A percentile compares a stretch with the other conserved stretches of the same genome.
Conservation (phyloP, 2,113 vertebrate genomes). For the Laterallus jamaicensis region DNA sequence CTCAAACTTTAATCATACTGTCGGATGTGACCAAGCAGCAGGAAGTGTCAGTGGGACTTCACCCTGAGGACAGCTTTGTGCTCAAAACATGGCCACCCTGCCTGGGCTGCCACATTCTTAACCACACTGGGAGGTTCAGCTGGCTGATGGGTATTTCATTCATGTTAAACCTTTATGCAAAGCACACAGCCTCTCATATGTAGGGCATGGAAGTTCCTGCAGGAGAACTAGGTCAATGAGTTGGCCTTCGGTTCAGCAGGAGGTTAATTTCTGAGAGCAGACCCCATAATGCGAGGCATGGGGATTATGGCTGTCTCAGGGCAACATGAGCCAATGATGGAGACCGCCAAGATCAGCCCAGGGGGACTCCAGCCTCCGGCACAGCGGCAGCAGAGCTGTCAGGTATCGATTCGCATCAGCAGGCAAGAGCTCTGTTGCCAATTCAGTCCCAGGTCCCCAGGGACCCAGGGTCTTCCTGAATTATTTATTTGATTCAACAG, state of each 20-base stretch:
- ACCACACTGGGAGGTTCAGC: background rate
- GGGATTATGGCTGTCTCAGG: background rate
- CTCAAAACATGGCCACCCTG: background rate
- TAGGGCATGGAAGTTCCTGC: background rate
- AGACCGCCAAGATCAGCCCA: background rate
- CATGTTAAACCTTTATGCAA: background rate
- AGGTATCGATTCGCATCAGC: background rate
- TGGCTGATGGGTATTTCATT: background rate
- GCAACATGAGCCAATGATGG: background rate
- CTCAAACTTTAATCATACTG: background rate
- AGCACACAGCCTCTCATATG: background rate
- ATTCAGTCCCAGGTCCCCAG: background rate
- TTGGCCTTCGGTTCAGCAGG: background rate
- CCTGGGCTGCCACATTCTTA: background rate
- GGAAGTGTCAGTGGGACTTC: background rate
- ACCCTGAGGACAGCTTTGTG: background rate
- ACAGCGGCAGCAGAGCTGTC: background rate
- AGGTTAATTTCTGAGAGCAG: background rate
- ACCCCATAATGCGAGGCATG: background rate
- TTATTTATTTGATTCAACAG: slow-evolving; percentile 15
- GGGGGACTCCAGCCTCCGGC: background rate
- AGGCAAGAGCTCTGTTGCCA: background rate
- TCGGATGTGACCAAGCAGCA: background rate
- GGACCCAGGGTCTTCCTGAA: background rate
- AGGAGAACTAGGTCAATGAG: background rate